Percentiles rank a stretch among this genome's conserved stretches.
These are phyloP conservation scores for Laodelphax striatellus DNA, from an alignment of 1,140 invertebrate species.

Conservation along the genomic window DNA sequence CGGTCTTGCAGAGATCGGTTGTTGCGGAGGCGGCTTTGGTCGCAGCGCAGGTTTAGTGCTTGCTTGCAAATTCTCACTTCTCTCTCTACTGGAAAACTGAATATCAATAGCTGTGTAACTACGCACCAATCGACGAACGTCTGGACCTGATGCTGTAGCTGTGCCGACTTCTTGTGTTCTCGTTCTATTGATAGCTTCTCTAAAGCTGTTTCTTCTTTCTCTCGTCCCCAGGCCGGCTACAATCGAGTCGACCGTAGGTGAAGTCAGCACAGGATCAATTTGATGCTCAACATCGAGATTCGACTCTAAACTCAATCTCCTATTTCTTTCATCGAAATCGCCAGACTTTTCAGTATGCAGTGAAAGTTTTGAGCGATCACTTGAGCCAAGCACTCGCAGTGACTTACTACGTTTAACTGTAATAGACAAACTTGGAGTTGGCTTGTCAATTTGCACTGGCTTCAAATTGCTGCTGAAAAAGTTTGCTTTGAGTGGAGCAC, in stretches of 20 bases:
- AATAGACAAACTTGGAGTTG: constrained; percentile 13
- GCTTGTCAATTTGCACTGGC: neutral
- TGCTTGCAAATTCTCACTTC: neutral
- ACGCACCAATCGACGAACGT: neutral
- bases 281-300: constrained; percentile 16
- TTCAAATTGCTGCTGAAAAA: neutral
- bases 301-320: constrained; percentile 17
- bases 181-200: constrained; percentile 30
- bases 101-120: constrained; percentile 6
- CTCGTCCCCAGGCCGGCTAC: constrained; percentile 27
- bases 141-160: neutral
- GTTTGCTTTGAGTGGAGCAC: constrained; percentile 15
- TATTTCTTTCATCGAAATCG: neutral
- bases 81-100: neutral
- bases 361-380: constrained; percentile 15
- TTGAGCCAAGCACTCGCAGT: constrained; percentile 26
- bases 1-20: too few species aligned
- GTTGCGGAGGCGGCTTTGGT: neutral
- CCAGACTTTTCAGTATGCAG: neutral
- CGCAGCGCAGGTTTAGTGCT: constrained; percentile 1
- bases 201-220: constrained; percentile 33
- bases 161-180: neutral
- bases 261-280: neutral
- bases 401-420: constrained; percentile 32
- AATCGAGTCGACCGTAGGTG: constrained; percentile 15